Percentiles rank a stretch among this genome's conserved stretches.
Evolutionary conservation across 1,140 invertebrate genomes (phyloP).

Genomic region (Ctenoplectra terminalis): DNA sequence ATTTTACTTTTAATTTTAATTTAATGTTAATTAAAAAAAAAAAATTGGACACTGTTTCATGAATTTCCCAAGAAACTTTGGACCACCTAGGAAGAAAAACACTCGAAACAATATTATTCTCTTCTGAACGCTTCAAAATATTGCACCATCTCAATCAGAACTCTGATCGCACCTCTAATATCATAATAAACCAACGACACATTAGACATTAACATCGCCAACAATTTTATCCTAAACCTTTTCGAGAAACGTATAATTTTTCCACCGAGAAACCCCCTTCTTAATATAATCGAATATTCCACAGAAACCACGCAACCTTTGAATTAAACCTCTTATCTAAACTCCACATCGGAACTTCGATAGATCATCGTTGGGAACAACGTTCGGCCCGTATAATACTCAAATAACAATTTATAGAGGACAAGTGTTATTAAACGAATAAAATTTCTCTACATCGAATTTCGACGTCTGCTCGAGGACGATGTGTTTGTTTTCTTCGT

Average conservation of each 20-base stretch:
- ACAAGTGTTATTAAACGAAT: neutral
- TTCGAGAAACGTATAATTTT: slow-evolving; percentile 51
- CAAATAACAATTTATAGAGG: neutral
- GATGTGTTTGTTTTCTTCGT: slow-evolving; percentile 8
- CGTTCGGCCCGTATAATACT: too few relatives aligned
- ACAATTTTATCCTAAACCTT: slow-evolving; percentile 31
- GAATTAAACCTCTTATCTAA: neutral
- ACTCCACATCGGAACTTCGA: neutral
- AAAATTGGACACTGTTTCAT: too few relatives aligned
- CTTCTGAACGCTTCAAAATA: neutral
- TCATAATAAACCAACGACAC: slow-evolving; percentile 25
- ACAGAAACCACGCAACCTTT: neutral
- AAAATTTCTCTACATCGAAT: too few relatives aligned
- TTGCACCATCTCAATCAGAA: neutral
- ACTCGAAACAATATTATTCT: neutral
- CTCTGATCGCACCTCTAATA: slow-evolving; percentile 13
- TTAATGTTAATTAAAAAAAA: too few relatives aligned
- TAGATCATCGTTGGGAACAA: too few relatives aligned
- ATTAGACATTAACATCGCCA: slow-evolving; percentile 1
- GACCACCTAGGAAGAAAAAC: neutral
- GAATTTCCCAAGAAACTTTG: too few relatives aligned
- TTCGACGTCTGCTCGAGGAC: neutral
- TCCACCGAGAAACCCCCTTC: too few relatives aligned
- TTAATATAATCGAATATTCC: neutral
- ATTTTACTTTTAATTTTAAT: too few relatives aligned